phyloP scores from a whole-genome alignment of 2,888 invertebrate species.

The Pyrrhosoma nymphula region DNA sequence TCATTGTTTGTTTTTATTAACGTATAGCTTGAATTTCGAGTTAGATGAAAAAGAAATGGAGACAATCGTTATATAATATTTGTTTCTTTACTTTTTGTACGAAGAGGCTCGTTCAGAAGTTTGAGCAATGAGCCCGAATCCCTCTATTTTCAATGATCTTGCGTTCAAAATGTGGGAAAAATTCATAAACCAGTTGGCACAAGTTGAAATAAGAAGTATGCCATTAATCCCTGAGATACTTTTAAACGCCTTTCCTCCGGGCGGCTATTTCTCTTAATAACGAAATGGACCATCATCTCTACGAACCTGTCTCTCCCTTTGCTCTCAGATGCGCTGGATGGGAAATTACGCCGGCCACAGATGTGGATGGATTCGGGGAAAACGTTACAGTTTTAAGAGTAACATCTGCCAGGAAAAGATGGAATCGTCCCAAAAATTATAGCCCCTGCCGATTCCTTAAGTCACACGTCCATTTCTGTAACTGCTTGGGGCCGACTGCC shows the following conservation, averaged over 20 bases:
- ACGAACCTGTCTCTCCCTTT: neutral
- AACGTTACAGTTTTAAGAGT: slow-evolving; percentile 28
- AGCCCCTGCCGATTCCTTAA: slow-evolving; percentile 30
- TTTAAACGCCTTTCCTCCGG: neutral
- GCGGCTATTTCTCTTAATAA: slow-evolving; percentile 21
- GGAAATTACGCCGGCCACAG: slow-evolving; percentile 41
- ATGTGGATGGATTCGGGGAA: slow-evolving; percentile 27
- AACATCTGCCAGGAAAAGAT: slow-evolving; percentile 35
- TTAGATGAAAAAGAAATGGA: no score
- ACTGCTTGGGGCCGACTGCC: neutral
- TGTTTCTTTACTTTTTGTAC: neutral
- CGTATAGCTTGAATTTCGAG: no score
- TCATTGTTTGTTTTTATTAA: no score
- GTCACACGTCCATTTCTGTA: neutral
- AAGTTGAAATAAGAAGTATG: neutral
- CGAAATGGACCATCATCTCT: neutral
- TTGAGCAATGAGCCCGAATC: neutral
- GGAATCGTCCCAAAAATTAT: slow-evolving; percentile 28
- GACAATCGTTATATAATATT: no score
- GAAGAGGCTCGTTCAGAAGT: neutral
- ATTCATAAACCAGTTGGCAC: neutral
- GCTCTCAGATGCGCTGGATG: neutral
- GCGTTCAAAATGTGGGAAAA: neutral
- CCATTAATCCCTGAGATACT: neutral
- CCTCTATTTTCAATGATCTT: neutral